phyloP scores from a whole-genome alignment of 2,113 vertebrate genomes.

The Astatoreochromis straeleni region DNA sequence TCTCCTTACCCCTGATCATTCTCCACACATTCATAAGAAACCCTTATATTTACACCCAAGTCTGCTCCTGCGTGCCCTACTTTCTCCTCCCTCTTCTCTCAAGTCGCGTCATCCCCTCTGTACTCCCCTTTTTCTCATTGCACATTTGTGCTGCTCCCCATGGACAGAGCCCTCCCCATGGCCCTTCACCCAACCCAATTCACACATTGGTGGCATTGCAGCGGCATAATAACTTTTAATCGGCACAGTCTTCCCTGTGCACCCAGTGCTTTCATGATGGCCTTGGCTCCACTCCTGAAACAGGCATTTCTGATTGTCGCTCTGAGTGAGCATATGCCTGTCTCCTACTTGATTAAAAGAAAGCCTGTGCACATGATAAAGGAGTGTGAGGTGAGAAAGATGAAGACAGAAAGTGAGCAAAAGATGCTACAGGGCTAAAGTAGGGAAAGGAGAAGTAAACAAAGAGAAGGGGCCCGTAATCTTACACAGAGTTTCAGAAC shows the following conservation, averaged over 20 bases:
- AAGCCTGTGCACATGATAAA: not conserved
- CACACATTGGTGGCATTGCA: constrained; percentile 3
- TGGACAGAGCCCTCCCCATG: not conserved
- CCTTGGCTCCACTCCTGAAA: constrained; percentile 1
- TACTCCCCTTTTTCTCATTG: not conserved
- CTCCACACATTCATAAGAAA: not conserved
- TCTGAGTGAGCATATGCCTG: constrained; percentile 28
- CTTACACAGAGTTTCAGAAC: constrained; percentile 10
- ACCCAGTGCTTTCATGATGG: constrained; percentile 58
- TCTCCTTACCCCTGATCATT: not conserved
- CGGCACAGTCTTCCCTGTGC: constrained; percentile 27
- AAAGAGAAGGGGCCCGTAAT: not conserved
- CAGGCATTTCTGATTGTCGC: constrained; percentile 34
- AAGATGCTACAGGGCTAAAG: not conserved
- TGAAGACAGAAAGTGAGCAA: not conserved
- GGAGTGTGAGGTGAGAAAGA: not conserved
- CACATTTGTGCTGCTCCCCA: not conserved
- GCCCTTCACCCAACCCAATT: constrained; percentile 28
- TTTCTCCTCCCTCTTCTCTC: constrained; percentile 6
- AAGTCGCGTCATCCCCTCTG: not conserved
- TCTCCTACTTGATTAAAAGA: constrained; percentile 37
- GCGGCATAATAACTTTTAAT: constrained; percentile 58
- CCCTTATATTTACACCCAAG: not conserved
- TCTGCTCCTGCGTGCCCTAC: not conserved
- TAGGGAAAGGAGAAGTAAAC: not conserved